Evolutionary conservation across 2,113 vertebrate species (phyloP).

Genomic region (Hemicordylus capensis): DNA sequence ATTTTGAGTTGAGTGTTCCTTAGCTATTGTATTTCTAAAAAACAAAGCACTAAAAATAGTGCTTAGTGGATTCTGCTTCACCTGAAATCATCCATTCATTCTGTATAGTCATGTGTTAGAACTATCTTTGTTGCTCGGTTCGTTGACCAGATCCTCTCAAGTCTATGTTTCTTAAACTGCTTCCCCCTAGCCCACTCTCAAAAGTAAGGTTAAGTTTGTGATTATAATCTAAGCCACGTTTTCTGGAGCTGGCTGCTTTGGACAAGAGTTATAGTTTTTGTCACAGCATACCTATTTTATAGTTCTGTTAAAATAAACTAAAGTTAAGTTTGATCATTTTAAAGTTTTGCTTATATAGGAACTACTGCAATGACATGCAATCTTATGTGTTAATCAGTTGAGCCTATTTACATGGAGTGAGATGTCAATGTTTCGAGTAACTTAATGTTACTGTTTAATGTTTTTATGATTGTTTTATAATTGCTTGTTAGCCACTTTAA

Average conservation of each 20-base stretch:
- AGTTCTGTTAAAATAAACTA: not conserved
- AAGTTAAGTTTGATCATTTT: not conserved
- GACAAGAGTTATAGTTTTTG: not conserved
- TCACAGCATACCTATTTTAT: not conserved
- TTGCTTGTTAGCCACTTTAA: no score
- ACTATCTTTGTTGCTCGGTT: not conserved
- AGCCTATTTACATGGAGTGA: not conserved
- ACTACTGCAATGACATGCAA: not conserved
- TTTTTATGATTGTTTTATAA: no score
- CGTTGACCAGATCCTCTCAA: not conserved
- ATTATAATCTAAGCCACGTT: not conserved
- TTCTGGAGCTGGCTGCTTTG: not conserved
- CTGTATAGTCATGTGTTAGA: not conserved
- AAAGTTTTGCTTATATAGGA: not conserved
- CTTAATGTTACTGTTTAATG: no score
- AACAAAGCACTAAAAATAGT: not conserved
- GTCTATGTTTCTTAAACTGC: not conserved
- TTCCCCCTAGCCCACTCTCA: not conserved
- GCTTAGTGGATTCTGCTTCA: not conserved
- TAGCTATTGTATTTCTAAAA: constrained; percentile 45
- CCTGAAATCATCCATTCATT: not conserved
- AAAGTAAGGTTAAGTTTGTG: not conserved
- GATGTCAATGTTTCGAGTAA: no score
- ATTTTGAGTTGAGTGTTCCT: constrained; percentile 45
- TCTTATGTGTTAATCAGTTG: not conserved